A percentile compares a stretch with the other conserved stretches of the same genome.
phyloP scores from a whole-genome alignment of 2,888 invertebrate genomes.

The Rhagonycha lutea region DNA sequence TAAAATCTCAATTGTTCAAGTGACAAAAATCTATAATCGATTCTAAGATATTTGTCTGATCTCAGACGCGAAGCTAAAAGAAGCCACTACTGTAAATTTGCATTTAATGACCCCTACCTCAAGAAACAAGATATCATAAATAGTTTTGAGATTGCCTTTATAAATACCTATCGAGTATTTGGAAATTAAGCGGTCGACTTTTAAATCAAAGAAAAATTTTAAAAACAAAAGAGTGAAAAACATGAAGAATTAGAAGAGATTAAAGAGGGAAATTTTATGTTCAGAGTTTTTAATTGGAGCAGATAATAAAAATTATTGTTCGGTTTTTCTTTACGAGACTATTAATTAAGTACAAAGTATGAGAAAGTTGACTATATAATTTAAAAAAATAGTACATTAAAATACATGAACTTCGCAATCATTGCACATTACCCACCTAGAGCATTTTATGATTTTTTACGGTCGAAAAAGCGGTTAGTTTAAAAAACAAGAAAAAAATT shows the following conservation, averaged over 20 bases:
- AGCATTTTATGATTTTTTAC: not conserved
- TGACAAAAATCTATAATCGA: not conserved
- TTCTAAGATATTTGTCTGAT: not conserved
- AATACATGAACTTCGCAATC: not conserved
- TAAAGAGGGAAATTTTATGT: not conserved
- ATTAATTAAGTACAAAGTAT: not conserved
- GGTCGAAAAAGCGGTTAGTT: not conserved
- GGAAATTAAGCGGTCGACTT: not conserved
- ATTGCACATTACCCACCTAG: not conserved
- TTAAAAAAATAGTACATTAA: no score
- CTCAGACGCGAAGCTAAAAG: not conserved
- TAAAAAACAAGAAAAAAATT: not conserved
- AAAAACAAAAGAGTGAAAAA: not conserved
- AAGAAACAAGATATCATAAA: not conserved
- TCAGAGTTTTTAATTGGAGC: not conserved
- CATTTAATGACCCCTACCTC: not conserved
- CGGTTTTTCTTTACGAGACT: not conserved
- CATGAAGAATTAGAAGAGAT: not conserved
- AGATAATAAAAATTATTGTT: not conserved
- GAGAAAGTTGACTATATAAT: not conserved
- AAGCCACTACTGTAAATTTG: not conserved
- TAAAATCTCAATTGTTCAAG: no score
- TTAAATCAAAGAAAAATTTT: not conserved
- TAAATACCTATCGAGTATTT: not conserved
- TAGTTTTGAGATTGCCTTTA: not conserved